Conservation (phyloP, 1,140 invertebrate species). For the Panagrolaimus sp. region DNA sequence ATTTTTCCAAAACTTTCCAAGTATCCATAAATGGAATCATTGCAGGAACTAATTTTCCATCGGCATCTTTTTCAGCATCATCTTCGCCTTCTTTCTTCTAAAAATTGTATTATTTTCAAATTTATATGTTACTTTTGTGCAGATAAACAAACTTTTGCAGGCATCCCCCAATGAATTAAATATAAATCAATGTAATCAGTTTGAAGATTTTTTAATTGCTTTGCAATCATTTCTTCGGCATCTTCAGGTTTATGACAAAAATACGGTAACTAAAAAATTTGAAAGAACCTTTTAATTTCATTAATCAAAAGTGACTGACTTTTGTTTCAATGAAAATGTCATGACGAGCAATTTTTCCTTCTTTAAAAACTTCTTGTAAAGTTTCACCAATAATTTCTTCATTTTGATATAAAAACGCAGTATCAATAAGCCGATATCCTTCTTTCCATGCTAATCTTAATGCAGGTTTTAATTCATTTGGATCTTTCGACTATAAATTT, state of each 20-base stretch:
- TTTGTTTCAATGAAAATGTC: slow-evolving; percentile 78
- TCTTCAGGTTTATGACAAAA: slow-evolving; percentile 65
- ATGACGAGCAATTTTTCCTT: slow-evolving; percentile 69
- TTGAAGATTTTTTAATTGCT: slow-evolving; percentile 71
- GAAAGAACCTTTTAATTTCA: too few relatives aligned
- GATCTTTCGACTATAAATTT: too few relatives aligned
- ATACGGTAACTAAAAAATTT: slow-evolving; percentile 62
- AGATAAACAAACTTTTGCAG: not conserved
- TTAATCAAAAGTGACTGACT: too few relatives aligned
- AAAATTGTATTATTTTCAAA: not conserved
- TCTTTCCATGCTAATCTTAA: slow-evolving; percentile 66
- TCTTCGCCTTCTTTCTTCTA: slow-evolving; percentile 21
- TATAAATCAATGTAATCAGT: slow-evolving; percentile 78
- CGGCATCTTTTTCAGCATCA: slow-evolving; percentile 21
- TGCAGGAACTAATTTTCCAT: slow-evolving; percentile 18
- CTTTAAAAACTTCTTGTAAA: slow-evolving; percentile 70
- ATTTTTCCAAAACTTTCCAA: slow-evolving; percentile 57
- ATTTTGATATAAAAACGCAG: slow-evolving; percentile 71
- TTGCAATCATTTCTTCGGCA: slow-evolving; percentile 65
- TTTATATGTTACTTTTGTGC: too few relatives aligned
- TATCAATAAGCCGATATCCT: slow-evolving; percentile 75
- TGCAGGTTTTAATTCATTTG: slow-evolving; percentile 68
- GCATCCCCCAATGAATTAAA: slow-evolving; percentile 68
- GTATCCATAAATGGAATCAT: slow-evolving; percentile 32
- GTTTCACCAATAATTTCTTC: slow-evolving; percentile 73